Base-by-base conservation (phyloP, 2,797 vertebrate genomes). In the Anableps anableps region DNA sequence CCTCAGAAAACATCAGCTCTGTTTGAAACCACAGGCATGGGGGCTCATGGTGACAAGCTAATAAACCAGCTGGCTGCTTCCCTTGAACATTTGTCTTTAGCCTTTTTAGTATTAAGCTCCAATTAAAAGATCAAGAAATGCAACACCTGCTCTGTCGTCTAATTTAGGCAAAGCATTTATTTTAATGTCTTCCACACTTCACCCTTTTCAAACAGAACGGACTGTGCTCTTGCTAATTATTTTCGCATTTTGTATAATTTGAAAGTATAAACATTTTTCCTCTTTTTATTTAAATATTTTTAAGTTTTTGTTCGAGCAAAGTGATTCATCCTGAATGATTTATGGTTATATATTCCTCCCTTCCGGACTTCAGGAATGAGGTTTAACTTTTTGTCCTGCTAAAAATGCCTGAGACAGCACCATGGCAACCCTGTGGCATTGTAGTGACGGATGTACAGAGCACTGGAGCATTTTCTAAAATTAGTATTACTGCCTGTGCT, bases 1-100 rank as follows among this genome's bases (percentile, higher is more conserved):
- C 85, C 78, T 85, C 82, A 78, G 47, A 90, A 90, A 88, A 86
- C 75, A 89, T 82, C 85, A 86, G 84, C 81, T 81, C 77, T 70
- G 81, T 80, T 75, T 79, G 55, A 78, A 88, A 80, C 80, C 85
- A 34, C 41, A 77, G 66, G 77, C 76, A 55, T 10, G 3, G 7
- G 31, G 43, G 76, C 74, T 88, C 83, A 77, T 64, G 68, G 75
- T 83, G 77, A 90, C 92, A 80, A 86, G 82, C 82, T 80, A 81
- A 83, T 84, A 62, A 66, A 80, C 84, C 82, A 83, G 77, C 51
- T 83, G 66, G 72, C 36, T 55, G 74, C 60, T 76, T 85, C 62
- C 50, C 47, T 73, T 83, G 80, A 77, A 48, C 50, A 29, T 34
- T 64, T 51, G 17, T 62, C 34, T 77, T 74, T 78, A 76, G 19